Evolutionary conservation across 1,140 invertebrate genomes (phyloP).

Genomic region (Rhysida immarginata): DNA sequence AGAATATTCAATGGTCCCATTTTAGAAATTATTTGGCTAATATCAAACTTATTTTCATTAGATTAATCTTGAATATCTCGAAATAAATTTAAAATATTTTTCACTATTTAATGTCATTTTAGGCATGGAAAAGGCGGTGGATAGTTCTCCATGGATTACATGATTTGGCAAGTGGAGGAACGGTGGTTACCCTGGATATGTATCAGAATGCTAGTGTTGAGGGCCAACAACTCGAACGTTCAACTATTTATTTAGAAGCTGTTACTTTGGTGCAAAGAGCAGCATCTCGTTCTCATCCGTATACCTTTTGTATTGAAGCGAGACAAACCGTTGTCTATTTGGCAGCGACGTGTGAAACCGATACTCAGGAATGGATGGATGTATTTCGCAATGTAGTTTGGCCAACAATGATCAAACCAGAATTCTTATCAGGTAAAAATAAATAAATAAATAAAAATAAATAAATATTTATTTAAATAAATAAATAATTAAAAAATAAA

Average conservation of each 20-base stretch:
- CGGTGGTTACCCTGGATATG: conserved; percentile 7
- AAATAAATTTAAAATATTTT: too few relatives aligned
- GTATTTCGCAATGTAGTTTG: conserved; percentile 3
- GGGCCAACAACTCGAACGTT: conserved; percentile 7
- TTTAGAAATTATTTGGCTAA: too few relatives aligned
- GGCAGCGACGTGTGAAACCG: conserved; percentile 1
- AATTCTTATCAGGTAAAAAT: too few relatives aligned
- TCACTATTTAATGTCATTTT: too few relatives aligned
- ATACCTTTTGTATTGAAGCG: conserved; percentile 5
- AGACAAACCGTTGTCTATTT: conserved; percentile 1
- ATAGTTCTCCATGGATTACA: conserved; percentile 3
- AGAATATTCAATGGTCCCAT: too few relatives aligned
- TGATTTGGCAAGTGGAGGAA: background rate
- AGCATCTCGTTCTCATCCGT: conserved; percentile 4
- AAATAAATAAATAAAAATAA: too few relatives aligned
- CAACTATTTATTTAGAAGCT: conserved; percentile 9
- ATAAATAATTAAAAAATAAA: too few relatives aligned
- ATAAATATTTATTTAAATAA: too few relatives aligned
- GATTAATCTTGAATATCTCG: too few relatives aligned
- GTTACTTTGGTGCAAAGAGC: background rate
- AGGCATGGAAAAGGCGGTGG: conserved; percentile 11
- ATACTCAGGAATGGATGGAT: conserved; percentile 7
- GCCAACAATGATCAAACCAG: conserved; percentile 2
- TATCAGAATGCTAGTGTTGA: conserved; percentile 1
- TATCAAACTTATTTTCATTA: too few relatives aligned